phyloP scores from a whole-genome alignment of 1,140 invertebrate species.

The Plutomurus gul region DNA sequence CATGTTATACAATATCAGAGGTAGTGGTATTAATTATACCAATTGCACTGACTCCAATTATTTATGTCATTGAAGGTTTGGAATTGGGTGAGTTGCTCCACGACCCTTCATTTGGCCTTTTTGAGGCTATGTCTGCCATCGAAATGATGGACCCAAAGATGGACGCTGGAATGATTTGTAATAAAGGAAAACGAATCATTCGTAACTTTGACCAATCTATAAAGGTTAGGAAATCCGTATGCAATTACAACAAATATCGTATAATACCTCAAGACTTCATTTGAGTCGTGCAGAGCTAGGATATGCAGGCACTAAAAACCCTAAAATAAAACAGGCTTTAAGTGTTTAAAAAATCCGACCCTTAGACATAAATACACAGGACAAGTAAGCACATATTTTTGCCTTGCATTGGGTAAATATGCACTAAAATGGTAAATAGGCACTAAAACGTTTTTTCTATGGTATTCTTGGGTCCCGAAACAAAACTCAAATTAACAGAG shows the following conservation, averaged over 20 bases:
- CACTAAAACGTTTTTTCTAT: no score
- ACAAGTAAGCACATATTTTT: no score
- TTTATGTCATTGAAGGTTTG: slow-evolving; percentile 66
- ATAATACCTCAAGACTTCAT: neutral
- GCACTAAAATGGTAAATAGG: no score
- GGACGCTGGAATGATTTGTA: slow-evolving; percentile 98
- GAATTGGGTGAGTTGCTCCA: slow-evolving; percentile 85
- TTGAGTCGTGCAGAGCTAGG: neutral
- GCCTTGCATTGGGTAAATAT: no score
- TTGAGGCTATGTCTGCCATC: slow-evolving; percentile 99
- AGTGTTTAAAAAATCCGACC: no score
- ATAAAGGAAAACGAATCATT: slow-evolving; percentile 79
- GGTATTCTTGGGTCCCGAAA: no score
- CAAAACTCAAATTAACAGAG: no score
- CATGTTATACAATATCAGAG: neutral
- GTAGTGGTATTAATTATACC: neutral
- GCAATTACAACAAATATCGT: neutral
- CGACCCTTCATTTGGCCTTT: slow-evolving; percentile 89
- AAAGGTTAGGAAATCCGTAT: no score
- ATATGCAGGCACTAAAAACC: no score
- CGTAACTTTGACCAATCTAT: slow-evolving; percentile 87
- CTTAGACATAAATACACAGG: no score
- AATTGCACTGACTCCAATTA: neutral
- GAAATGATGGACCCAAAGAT: slow-evolving; percentile 99
- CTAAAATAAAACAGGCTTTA: no score